phyloP scores from a whole-genome alignment of 2,113 vertebrate genomes.

The Neofelis nebulosa region DNA sequence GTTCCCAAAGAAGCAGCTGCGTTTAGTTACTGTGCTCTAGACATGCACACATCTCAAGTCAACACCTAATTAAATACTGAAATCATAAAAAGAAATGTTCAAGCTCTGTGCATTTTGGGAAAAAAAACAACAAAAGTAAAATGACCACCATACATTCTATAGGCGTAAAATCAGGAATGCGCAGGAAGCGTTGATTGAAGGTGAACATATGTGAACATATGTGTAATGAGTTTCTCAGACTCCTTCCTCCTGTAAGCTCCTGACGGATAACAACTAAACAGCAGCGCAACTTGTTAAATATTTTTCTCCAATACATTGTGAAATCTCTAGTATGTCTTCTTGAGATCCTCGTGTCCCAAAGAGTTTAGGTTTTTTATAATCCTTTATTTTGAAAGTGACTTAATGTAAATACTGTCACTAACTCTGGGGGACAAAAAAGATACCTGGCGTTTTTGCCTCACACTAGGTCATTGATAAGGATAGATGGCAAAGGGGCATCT shows the following conservation, averaged over 20 bases:
- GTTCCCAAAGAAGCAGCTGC: slow-evolving; percentile 59
- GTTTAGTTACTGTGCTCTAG: slow-evolving; percentile 20
- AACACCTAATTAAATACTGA: slow-evolving; percentile 59
- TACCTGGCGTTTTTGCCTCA: neutral
- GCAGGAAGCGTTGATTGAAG: neutral
- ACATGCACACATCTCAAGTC: slow-evolving; percentile 7
- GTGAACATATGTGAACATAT: neutral
- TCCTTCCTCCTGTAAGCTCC: neutral
- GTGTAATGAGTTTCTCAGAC: neutral
- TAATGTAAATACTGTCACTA: neutral
- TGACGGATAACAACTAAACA: neutral
- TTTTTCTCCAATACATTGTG: neutral
- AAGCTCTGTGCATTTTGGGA: neutral
- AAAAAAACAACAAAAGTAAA: neutral
- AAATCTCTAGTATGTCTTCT: neutral
- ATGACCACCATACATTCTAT: neutral
- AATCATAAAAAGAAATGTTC: neutral
- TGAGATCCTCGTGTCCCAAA: neutral
- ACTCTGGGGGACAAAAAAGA: neutral
- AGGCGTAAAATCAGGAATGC: neutral
- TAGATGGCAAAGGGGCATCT: neutral
- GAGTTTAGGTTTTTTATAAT: neutral
- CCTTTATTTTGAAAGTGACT: neutral
- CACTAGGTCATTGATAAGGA: neutral
- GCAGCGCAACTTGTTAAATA: neutral